Base-by-base conservation (phyloP, 2,888 invertebrate genomes). In the Tinea trinotella region DNA sequence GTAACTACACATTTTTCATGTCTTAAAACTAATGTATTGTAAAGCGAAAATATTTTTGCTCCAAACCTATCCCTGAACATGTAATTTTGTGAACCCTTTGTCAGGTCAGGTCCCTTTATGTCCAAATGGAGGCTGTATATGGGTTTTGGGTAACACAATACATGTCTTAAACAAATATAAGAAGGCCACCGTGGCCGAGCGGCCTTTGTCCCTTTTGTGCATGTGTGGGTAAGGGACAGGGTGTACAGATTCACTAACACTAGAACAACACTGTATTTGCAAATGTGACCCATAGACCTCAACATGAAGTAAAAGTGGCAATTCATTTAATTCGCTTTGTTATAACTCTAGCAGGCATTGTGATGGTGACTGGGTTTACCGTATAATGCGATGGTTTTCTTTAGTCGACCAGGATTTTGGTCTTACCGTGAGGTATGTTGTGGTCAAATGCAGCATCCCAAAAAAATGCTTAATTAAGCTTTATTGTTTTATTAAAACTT, bases 151-250 rank as follows among this genome's bases (percentile, higher is more conserved):
- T 36, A 53, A 36, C 60, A 76, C 78, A 76, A 78, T 79, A 80
- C 74, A 76, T 67, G 77, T 76, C 84, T 85, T 83, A 82, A 83
- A 82, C 84, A 85, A 85, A 85, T 84, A 83, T 84, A 85, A 82
- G 84, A 84, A 83, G 73, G 70, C 70, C 70, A 70, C 78, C 77
- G 82, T 78, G 53, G 55, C 50, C 57, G 18, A 12, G 40, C 50
- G 84, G 83, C 84, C 85, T 84, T 76, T 84, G 80, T 78, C 80
- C 79, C 75, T 75, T 71, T 62, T 62, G 56, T 57, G 54, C n/a
- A 1, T 61, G 84, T 82, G 74, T 76, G 82, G 54, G 85, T 82
- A 78, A 80, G 78, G 84, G 84, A 79, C 83, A 68, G 57, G 67
- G 62, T 60, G 65, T 74, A 59, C 55, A 59, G 61, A 76, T 64